Evolutionary conservation across 1,140 invertebrate species (phyloP).

Genomic region (Rhizoglyphus robini): DNA sequence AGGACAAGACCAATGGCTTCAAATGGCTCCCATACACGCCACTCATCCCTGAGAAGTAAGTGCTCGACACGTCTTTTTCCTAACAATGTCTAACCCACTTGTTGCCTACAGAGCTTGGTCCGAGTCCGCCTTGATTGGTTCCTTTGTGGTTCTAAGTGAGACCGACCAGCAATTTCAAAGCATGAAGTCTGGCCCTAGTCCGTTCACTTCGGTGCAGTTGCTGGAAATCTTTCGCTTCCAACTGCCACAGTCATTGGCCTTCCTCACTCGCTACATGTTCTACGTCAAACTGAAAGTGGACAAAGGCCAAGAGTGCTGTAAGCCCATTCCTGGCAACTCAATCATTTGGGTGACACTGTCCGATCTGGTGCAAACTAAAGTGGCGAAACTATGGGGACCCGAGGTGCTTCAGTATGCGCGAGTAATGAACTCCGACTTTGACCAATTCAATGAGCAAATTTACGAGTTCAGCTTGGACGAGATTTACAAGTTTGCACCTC

Average conservation of each 20-base stretch:
- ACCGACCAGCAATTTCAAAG: background rate
- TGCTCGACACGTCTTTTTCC: background rate
- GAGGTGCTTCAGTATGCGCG: background rate
- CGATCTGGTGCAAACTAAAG: background rate
- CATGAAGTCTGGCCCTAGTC: background rate
- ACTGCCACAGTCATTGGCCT: background rate
- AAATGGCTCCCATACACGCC: background rate
- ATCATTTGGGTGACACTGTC: background rate
- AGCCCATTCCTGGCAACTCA: background rate
- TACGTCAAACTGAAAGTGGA: background rate
- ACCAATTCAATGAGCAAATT: background rate
- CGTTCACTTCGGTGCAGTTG: background rate
- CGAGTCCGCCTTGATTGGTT: background rate
- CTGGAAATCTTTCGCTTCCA: background rate
- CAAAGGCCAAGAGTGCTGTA: background rate
- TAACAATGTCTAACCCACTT: background rate
- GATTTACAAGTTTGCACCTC: slow-evolving; percentile 13
- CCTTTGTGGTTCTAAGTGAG: background rate
- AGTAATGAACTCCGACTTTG: background rate
- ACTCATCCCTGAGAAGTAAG: background rate
- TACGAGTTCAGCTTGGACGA: slow-evolving; percentile 17
- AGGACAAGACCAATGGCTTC: background rate
- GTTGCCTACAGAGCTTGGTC: background rate
- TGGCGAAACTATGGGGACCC: background rate
- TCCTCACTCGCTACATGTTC: background rate